These are phyloP conservation scores for Hemicentrotus pulcherrimus DNA, from an alignment of 35 echinoderm and acorn worm species.

Conservation along the genomic window DNA sequence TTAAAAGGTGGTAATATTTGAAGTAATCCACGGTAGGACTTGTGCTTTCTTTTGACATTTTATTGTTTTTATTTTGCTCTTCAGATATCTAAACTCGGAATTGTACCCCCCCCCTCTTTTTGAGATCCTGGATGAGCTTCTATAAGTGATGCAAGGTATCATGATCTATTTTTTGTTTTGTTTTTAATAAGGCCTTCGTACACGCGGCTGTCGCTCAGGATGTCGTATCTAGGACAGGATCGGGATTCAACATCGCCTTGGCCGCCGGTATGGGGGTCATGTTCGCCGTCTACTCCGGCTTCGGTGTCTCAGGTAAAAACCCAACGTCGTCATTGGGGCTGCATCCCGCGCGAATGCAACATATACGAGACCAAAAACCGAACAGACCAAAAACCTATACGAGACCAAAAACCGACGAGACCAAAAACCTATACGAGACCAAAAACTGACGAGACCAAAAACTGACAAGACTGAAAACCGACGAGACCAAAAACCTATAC, in stretches of 20 bases:
- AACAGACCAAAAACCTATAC: too few relatives aligned
- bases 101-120: too few relatives aligned
- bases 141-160: neutral
- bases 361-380: too few relatives aligned
- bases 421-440: too few relatives aligned
- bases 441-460: too few relatives aligned
- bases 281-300: neutral
- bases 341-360: too few relatives aligned
- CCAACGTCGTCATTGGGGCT: neutral
- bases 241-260: neutral
- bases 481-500: too few relatives aligned
- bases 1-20: too few relatives aligned
- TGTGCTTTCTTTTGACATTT: too few relatives aligned
- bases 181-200: neutral
- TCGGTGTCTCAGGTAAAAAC: conserved; percentile 16
- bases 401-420: too few relatives aligned
- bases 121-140: neutral
- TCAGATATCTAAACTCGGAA: neutral
- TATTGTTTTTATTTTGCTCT: neutral
- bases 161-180: neutral
- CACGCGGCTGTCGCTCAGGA: conserved; percentile 21
- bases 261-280: neutral
- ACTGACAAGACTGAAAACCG: too few relatives aligned
- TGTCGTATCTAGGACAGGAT: neutral
- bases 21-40: too few relatives aligned